A percentile compares a stretch with the other conserved stretches of the same genome.
Conservation (phyloP, 1,140 invertebrate species). For the Drosophila ogumai region DNA sequence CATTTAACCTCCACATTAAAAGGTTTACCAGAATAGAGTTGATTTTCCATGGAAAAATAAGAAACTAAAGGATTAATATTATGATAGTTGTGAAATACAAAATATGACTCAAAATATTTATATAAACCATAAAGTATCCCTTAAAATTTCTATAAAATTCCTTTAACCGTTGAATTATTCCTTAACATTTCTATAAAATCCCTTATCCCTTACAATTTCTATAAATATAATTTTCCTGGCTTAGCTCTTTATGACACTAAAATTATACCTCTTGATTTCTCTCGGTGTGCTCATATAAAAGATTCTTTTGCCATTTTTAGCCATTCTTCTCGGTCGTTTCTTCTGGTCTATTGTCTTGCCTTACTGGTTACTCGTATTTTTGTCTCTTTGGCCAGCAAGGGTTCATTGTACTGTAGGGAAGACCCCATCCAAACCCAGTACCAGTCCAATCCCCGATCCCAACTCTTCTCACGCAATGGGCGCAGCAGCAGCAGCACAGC, state of each 20-base stretch:
- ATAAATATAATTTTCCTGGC: neutral
- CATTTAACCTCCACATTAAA: too few relatives aligned
- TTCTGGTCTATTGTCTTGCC: constrained; percentile 25
- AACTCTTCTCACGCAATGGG: constrained; percentile 53
- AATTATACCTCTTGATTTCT: neutral
- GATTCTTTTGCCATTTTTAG: constrained; percentile 54
- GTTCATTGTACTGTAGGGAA: constrained; percentile 50
- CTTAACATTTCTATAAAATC: too few relatives aligned
- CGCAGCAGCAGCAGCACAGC: constrained; percentile 1
- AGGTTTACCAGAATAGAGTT: too few relatives aligned
- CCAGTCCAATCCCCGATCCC: neutral
- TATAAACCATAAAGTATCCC: too few relatives aligned
- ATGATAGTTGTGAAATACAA: neutral
- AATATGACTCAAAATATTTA: neutral
- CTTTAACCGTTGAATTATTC: neutral
- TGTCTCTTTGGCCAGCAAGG: constrained; percentile 21
- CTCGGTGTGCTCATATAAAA: constrained; percentile 20
- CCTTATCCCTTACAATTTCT: neutral
- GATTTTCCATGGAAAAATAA: too few relatives aligned
- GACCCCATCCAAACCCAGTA: neutral
- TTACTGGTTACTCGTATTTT: constrained; percentile 39
- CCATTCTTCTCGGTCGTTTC: constrained; percentile 33
- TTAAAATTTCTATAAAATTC: too few relatives aligned
- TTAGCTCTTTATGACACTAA: too few relatives aligned
- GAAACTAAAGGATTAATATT: neutral